Base-by-base conservation (phyloP, 1,140 invertebrate genomes). In the Hypothenemus hampei region DNA sequence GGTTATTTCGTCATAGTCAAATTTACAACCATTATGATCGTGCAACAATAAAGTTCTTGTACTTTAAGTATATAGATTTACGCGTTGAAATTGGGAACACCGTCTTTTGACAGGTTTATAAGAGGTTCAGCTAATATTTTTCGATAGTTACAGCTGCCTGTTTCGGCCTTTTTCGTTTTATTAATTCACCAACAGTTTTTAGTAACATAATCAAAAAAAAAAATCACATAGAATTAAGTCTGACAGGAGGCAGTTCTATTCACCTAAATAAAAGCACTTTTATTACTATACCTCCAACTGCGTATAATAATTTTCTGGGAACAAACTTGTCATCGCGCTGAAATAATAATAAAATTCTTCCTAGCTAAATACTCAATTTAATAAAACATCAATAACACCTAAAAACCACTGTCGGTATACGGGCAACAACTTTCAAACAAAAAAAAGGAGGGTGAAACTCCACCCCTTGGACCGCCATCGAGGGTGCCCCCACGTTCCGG, bases 341-440 rank as follows among this genome's bases (percentile, higher is more conserved):
- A n/a, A n/a, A 48, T 56, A 48, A 48, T 48, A 56, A 48, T 55
- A 56, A 56, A 56, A 56, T 48, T 56, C 53, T 39, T 56, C 19
- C 53, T 56, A 56, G 48, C 53, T 56, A 56, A 56, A 56, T 56
- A 56, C 53, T 48, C 53, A 56, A 56, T 56, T 56, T 56, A 56
- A 56, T 56, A 48, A 56, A 57, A 57, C 47, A 57, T 44, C 55
- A 51, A 50, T 50, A 57, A 33, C 55, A 57, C 55, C 55, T 57
- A 51, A 57, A n/a, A 57, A 57, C 55, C 55, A 57, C 55, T 41
- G 40, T 50, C 55, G 45, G 44, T 56, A 56, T 56, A 56, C 53
- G 44, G 45, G 36, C n/a, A 23, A 56, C 43, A 47, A 41, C 45
- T 56, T 56, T 46, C n/a, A n/a, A n/a, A n/a, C n/a, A n/a, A n/a